Conservation (phyloP, 2,113 vertebrate genomes). For the Ciconia stormi region DNA sequence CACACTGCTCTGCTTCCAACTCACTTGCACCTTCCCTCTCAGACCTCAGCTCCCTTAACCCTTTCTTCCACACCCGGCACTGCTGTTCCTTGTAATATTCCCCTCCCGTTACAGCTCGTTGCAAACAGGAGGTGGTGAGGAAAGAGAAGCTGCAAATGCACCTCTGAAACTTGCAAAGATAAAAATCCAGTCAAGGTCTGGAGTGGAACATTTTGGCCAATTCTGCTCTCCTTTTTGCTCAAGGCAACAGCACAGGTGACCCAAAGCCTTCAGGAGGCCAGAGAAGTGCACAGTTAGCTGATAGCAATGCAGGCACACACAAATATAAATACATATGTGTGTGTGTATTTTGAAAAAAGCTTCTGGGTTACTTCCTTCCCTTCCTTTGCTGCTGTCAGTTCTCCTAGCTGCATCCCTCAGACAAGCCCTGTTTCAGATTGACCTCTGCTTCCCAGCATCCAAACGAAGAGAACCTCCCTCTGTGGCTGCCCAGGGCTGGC, state of each 20-base stretch:
- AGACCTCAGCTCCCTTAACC: not conserved
- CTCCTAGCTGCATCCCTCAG: not conserved
- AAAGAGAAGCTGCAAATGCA: not conserved
- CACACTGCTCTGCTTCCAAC: not conserved
- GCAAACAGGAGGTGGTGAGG: not conserved
- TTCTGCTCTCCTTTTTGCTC: not conserved
- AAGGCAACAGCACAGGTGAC: not conserved
- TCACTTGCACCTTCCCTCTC: not conserved
- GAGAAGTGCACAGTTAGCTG: not conserved
- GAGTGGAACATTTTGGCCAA: not conserved
- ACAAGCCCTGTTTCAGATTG: not conserved
- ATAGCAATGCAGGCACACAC: not conserved
- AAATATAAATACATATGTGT: not conserved
- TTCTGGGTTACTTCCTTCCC: not conserved
- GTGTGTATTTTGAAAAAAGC: not conserved
- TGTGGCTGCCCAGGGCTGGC: not conserved
- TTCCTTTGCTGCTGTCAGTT: not conserved
- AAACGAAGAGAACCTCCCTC: accelerated
- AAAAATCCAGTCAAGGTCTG: not conserved
- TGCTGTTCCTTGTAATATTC: not conserved
- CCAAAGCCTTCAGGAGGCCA: not conserved
- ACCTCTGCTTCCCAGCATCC: not conserved
- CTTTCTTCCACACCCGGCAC: not conserved
- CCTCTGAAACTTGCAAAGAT: not conserved
- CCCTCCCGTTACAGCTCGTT: accelerated